Conservation (phyloP, 2,888 invertebrate genomes). For the Aphrophora alni region DNA sequence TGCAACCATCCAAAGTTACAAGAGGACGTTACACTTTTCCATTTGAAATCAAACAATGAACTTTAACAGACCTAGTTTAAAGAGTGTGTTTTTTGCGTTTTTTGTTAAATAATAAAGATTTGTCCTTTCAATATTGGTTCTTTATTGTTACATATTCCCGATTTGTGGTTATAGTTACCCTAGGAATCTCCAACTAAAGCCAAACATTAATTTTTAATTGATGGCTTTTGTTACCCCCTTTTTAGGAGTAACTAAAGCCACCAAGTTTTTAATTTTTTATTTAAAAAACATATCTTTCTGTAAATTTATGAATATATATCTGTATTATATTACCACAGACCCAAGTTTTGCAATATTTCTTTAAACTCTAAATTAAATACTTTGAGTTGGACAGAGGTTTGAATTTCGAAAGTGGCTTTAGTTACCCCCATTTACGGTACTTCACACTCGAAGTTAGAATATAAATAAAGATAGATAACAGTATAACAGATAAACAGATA, state of each 20-base stretch:
- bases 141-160: constrained; percentile 20
- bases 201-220: constrained; percentile 12
- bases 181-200: constrained; percentile 22
- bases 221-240: constrained; percentile 22
- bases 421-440: constrained; percentile 4
- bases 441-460: too few species aligned
- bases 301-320: constrained; percentile 20
- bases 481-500: too few species aligned
- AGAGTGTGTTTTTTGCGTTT: not conserved
- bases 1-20: not conserved
- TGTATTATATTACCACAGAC: constrained; percentile 21
- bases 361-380: constrained; percentile 14
- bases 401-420: constrained; percentile 18
- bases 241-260: constrained; percentile 4
- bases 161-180: constrained; percentile 18
- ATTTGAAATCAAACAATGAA: not conserved
- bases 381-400: constrained; percentile 19
- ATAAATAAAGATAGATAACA: too few species aligned
- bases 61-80: constrained; percentile 4
- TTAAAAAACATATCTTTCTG: constrained; percentile 15
- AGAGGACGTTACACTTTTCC: constrained; percentile 9
- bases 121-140: not conserved
- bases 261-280: constrained; percentile 9
- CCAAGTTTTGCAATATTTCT: constrained; percentile 27
- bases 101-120: constrained; percentile 2